Evolutionary conservation across 2,113 vertebrate genomes (phyloP), one percentile per base, ranked within the genome.

Genomic region (Pao palembangensis): DNA sequence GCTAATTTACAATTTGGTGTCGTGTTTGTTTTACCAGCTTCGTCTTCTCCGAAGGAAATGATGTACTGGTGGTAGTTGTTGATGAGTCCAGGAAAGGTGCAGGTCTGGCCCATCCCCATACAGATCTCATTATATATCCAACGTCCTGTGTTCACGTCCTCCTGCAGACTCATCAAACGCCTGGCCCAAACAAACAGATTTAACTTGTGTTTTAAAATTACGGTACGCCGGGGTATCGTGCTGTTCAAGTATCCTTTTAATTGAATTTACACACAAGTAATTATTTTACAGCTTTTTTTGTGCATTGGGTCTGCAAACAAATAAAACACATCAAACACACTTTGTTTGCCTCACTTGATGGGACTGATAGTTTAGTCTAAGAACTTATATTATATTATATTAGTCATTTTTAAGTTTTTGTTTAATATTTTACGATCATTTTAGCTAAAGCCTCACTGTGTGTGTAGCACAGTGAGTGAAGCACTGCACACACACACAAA

Each of bases 1-100:
- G 11, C 14, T 44, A 6, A 5, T 44, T 13, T 44, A 17, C 3
- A 44, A 44, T 4, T 6, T 13, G 43, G 43, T 2, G 14, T 3
- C 12, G 1, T 17, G 11, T 17, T 16, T 20, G 23, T 1, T 71
- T 76, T 91, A 99, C 97, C 97, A 46, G 96, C 92, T 88, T 98
- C 96, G 15, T 99, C 96, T 81, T 98, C 97, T 4, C 91, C 95
- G 3, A 99, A 99, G 57, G 97, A 98, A 78, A 98, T 98, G 72
- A 99, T 92, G 62, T 96, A 93, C 0, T 91, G 94, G 43, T 95
- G 88, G 73, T 98, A 98, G 85, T 94, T 95, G 87, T 98, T 97
- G 82, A 97, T 94, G 68, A 98, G 91, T 6, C 93, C 93, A 1
- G 97, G 95, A 69, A 98, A 99, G 18, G 89, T 76, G 6, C 97